Percentiles rank a stretch among this genome's conserved stretches.
Evolutionary conservation across 2,797 vertebrate species (phyloP).

Genomic region (Fistularia commersonii): DNA sequence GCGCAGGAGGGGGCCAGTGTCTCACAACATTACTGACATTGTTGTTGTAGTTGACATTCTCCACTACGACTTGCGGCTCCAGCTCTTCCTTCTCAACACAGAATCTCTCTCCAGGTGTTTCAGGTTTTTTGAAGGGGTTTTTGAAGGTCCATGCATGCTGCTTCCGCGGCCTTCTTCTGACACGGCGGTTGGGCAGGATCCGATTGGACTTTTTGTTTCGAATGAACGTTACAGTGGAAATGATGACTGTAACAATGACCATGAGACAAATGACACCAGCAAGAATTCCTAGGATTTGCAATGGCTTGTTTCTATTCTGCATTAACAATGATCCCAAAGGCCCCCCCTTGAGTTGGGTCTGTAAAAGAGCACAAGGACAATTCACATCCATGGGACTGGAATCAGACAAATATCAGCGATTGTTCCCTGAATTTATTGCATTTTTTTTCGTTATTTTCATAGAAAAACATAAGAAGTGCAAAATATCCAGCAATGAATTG

Average conservation of each 20-base stretch:
- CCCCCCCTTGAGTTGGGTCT: constrained; percentile 87
- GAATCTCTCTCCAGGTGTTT: constrained; percentile 72
- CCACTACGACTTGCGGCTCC: constrained; percentile 26
- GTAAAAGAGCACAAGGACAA: constrained; percentile 96
- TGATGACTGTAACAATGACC: constrained; percentile 86
- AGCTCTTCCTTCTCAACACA: constrained; percentile 30
- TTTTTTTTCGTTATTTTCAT: background rate
- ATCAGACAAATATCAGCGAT: constrained; percentile 35
- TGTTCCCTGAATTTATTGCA: constrained; percentile 9
- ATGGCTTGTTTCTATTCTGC: constrained; percentile 92
- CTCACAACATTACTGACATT: constrained; percentile 64
- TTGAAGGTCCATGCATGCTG: constrained; percentile 71
- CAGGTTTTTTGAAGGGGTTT: constrained; percentile 67
- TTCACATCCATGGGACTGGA: constrained; percentile 78
- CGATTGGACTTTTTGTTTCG: constrained; percentile 95
- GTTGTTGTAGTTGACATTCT: constrained; percentile 83
- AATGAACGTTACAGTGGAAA: constrained; percentile 93
- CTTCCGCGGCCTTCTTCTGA: constrained; percentile 76
- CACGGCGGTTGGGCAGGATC: constrained; percentile 83
- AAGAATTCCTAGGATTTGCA: constrained; percentile 89
- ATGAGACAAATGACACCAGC: constrained; percentile 84
- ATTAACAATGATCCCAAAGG: constrained; percentile 92
- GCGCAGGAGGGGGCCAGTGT: constrained; percentile 48
- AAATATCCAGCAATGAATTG: constrained; percentile 5
- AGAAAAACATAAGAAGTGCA: constrained; percentile 37